A percentile compares a stretch with the other conserved stretches of the same genome.
phyloP scores from a whole-genome alignment of 2,113 vertebrate species.

The Pituophis catenifer region DNA sequence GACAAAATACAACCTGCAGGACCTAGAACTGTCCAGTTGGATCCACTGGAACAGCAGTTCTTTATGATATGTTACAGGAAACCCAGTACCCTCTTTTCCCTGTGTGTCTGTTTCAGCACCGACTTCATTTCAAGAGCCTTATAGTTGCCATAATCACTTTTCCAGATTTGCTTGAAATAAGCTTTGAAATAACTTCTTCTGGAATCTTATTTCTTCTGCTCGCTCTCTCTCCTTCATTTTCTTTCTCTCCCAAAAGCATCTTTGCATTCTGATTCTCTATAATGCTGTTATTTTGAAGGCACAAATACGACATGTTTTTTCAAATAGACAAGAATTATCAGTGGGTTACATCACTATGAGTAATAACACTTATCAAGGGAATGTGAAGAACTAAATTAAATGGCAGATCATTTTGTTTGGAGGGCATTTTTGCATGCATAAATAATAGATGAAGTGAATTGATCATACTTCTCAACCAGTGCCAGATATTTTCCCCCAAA shows the following conservation, averaged over 20 bases:
- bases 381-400: neutral
- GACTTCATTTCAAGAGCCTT: neutral
- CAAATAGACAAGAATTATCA: fast-evolving
- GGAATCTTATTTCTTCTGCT: neutral
- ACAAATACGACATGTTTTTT: neutral
- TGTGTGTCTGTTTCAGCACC: neutral
- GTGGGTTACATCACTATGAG: neutral
- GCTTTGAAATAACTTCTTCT: neutral
- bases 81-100: neutral
- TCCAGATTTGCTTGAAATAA: neutral
- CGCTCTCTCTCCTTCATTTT: neutral
- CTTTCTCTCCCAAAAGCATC: neutral
- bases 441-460: neutral
- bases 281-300: neutral
- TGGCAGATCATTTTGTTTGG: neutral
- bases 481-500: neutral
- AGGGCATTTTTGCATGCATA: neutral
- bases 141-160: fast-evolving
- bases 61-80: neutral
- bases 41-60: neutral
- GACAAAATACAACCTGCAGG: neutral
- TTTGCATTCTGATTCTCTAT: neutral
- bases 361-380: neutral
- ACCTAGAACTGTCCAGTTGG: neutral
- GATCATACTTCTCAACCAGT: neutral